Base-by-base conservation (phyloP, 2,113 vertebrate genomes). In the Ornithorhynchus anatinus region DNA sequence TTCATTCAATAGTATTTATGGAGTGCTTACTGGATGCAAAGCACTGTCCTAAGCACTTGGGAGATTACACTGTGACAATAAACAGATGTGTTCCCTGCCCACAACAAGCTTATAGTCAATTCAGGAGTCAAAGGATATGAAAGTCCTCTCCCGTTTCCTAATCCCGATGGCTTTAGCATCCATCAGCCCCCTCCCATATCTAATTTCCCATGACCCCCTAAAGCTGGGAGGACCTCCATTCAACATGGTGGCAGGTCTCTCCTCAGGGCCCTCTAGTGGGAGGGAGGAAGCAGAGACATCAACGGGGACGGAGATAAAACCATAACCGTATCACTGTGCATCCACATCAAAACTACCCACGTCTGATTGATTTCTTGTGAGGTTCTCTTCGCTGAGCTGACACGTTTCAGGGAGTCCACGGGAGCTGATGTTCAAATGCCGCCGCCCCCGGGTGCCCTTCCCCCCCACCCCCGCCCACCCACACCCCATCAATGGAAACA, bases 221-320 rank as follows among this genome's bases (percentile, higher is more conserved):
- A n/a, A n/a, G n/a, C n/a, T n/a, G n/a, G n/a, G n/a, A n/a, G n/a
- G n/a, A n/a, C n/a, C n/a, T n/a, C n/a, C n/a, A n/a, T n/a, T n/a
- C n/a, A n/a, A n/a, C n/a, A n/a, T n/a, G n/a, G n/a, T n/a, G n/a
- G n/a, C n/a, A n/a, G n/a, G n/a, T n/a, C n/a, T n/a, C n/a, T n/a
- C n/a, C n/a, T n/a, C n/a, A 0, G 20, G 0, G 37, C 37, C 27
- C 20, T 45, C 63, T 60, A 44, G 22, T 23, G 51, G 42, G 36
- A 17, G 6, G 25, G 1, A 1, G 22, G 10, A 12, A 23, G 0
- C 0, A 8, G 33, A 13, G 10, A 2, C 4, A 19, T 22, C 2
- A 51, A 37, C 10, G 6, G 0, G 1, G 22, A n/a, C 17, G 0
- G 52, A 32, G 7, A 33, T 52, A 40, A 48, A 59, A 70, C 48